Percentiles rank a stretch among this genome's conserved stretches.
These are phyloP conservation scores for Sarcophilus harrisii DNA, from an alignment of 2,797 vertebrate genomes.

Conservation along the genomic window DNA sequence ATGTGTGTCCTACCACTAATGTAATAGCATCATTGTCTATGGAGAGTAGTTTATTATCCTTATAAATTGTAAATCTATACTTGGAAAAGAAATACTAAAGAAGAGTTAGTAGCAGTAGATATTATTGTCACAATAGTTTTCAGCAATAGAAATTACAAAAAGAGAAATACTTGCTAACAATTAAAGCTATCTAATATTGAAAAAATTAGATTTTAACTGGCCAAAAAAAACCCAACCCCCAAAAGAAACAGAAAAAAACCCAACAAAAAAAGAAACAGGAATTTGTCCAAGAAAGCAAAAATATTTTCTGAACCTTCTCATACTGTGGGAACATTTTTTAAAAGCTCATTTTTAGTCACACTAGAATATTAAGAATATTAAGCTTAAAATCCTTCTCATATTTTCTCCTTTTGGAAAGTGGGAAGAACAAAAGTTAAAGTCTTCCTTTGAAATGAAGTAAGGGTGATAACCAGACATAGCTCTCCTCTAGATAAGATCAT, in stretches of 20 bases:
- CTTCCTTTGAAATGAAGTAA: neutral
- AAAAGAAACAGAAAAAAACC: too few relatives aligned
- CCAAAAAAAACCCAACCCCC: neutral
- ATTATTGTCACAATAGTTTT: neutral
- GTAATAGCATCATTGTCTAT: neutral
- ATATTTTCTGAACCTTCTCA: neutral
- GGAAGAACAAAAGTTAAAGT: neutral
- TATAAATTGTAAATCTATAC: neutral
- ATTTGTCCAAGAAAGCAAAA: neutral
- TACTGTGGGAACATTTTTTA: neutral
- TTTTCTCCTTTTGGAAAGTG: neutral
- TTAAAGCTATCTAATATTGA: neutral
- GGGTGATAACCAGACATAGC: neutral
- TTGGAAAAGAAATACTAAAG: neutral
- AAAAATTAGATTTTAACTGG: neutral
- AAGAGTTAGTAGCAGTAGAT: neutral
- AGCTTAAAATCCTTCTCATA: neutral
- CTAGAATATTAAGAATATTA: neutral
- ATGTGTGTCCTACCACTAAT: neutral
- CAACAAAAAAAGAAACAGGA: neutral
- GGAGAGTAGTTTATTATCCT: neutral
- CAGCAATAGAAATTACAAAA: neutral
- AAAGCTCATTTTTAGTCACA: neutral
- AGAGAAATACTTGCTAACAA: neutral
- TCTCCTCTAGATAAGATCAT: neutral